phyloP scores from a whole-genome alignment of 2,888 invertebrate species.

The Nymphalis urticae region DNA sequence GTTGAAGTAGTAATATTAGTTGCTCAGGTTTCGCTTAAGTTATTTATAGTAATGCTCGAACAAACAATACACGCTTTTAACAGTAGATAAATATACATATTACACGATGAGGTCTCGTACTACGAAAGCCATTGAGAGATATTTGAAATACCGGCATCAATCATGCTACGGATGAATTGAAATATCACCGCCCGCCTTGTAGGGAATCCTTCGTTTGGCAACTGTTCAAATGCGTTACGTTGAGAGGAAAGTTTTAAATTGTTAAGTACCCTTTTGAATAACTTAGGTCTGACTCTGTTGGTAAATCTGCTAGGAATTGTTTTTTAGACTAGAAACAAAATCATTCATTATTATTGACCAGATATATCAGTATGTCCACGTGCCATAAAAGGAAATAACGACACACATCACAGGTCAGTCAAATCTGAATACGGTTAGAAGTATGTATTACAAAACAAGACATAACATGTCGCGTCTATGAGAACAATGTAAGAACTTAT shows the following conservation, averaged over 20 bases:
- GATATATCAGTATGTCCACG: too few species aligned
- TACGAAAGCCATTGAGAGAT: conserved; percentile 28
- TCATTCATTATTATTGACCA: too few species aligned
- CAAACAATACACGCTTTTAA: too few species aligned
- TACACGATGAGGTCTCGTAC: neutral
- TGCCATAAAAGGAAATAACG: too few species aligned
- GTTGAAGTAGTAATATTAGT: too few species aligned
- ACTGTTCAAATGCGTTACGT: conserved; percentile 19
- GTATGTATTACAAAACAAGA: too few species aligned
- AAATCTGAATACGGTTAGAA: neutral
- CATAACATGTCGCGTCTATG: too few species aligned
- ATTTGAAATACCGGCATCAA: conserved; percentile 33
- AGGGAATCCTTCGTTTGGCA: conserved; percentile 21
- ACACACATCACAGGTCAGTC: neutral
- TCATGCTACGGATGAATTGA: conserved; percentile 29
- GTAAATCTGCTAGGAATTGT: neutral
- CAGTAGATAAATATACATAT: neutral
- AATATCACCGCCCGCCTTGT: conserved; percentile 23
- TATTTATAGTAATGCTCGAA: too few species aligned
- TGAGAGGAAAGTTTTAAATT: conserved; percentile 4
- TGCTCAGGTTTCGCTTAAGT: too few species aligned
- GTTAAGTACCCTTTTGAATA: neutral
- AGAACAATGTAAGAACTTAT: too few species aligned
- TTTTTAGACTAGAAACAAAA: too few species aligned
- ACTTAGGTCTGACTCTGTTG: neutral